phyloP scores from a whole-genome alignment of 2,888 invertebrate species.

The Amorpha juglandis region DNA sequence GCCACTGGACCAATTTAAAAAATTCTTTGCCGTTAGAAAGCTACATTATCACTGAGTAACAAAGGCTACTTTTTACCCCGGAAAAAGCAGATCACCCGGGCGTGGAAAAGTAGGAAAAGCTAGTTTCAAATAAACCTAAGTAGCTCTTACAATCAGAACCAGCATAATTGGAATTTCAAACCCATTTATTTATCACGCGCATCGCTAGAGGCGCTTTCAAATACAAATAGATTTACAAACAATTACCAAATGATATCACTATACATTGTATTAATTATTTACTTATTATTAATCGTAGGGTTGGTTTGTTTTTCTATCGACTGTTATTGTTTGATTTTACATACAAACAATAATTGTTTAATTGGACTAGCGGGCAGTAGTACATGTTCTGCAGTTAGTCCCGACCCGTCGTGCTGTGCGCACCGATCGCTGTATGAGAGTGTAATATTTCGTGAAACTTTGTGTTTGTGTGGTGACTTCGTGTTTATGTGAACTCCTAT shows the following conservation, averaged over 20 bases:
- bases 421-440: not conserved
- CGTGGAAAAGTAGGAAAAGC: too few relatives aligned
- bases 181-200: too few relatives aligned
- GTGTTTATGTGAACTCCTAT: constrained; percentile 3
- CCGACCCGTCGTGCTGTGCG: not conserved
- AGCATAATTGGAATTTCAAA: too few relatives aligned
- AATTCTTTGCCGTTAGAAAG: too few relatives aligned
- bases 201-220: too few relatives aligned
- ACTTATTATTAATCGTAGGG: not conserved
- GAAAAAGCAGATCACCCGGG: too few relatives aligned
- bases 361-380: not conserved
- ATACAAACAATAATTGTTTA: not conserved
- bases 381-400: not conserved
- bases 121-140: too few relatives aligned
- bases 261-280: not conserved
- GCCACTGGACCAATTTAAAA: too few relatives aligned
- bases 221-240: not conserved
- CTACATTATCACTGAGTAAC: too few relatives aligned
- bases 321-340: not conserved
- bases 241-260: not conserved
- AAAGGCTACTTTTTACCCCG: too few relatives aligned
- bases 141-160: too few relatives aligned
- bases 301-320: not conserved
- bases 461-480: constrained; percentile 12
- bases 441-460: constrained; percentile 3